These are phyloP conservation scores for Phoxinus phoxinus DNA, from an alignment of 2,113 vertebrate species.

Conservation along the genomic window DNA sequence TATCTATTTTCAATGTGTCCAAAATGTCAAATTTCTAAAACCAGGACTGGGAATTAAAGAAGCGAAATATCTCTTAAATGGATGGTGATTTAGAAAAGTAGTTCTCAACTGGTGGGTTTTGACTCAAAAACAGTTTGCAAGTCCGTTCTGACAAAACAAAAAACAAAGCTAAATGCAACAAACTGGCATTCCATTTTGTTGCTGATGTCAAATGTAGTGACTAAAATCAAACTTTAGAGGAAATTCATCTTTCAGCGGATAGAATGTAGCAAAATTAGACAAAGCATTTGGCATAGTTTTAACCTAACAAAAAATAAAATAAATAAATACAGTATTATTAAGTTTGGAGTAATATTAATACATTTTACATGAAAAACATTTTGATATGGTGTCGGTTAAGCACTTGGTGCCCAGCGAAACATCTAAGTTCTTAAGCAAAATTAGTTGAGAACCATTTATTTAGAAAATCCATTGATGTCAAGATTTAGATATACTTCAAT, in stretches of 20 bases:
- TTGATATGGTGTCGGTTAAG: background rate
- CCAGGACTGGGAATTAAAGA: constrained; percentile 6
- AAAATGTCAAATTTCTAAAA: constrained; percentile 35
- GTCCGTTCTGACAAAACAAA: background rate
- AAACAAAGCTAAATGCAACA: background rate
- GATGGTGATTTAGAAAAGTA: background rate
- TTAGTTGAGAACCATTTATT: background rate
- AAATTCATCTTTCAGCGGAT: background rate
- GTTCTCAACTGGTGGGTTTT: background rate
- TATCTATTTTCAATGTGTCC: constrained; percentile 59
- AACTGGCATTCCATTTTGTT: background rate
- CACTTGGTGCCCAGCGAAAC: too few species aligned
- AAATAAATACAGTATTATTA: too few species aligned
- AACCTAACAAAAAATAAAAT: too few species aligned
- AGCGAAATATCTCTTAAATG: background rate
- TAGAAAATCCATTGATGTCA: background rate
- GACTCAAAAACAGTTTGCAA: background rate
- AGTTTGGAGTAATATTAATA: background rate
- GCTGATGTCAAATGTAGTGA: background rate
- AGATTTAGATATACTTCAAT: background rate
- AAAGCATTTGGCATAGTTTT: background rate
- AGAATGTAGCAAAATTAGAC: background rate
- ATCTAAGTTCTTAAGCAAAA: background rate
- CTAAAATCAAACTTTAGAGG: too few species aligned
- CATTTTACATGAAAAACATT: background rate